Evolutionary conservation across 2,888 invertebrate genomes (phyloP), one percentile per base, ranked within the genome.

Genomic region (Xestia c-nigrum): DNA sequence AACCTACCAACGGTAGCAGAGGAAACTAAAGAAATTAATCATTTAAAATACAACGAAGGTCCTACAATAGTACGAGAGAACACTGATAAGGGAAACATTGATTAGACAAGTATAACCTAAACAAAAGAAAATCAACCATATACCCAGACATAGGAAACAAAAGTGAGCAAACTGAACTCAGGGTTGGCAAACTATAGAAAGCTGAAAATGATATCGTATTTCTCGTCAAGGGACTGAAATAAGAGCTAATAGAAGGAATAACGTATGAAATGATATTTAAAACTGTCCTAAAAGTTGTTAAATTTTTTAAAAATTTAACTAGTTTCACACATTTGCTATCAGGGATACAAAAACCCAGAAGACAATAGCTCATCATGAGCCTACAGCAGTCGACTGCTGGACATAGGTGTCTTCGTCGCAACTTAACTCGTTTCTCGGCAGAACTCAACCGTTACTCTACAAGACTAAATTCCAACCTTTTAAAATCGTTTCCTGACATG

Each of bases 81-180:
- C 38, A 70, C 21, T 72, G 61, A 59, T 74, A 47, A 66, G 55
- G 9, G 10, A 19, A 19, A 73, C 81, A 72, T 66, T 80, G 75
- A 72, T 81, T 71, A 80, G 70, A 81, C 85, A 68, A 24, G 85
- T 43, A 73, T 63, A 72, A 66, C n/a, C 14, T 50, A 38, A 71
- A 81, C 76, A 80, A 72, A 84, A 59, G 47, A 57, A 76, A 74
- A 85, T 85, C 63, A 81, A 76, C 81, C 65, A 12, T 55, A 66
- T 40, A 24, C 21, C 52, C 83, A 84, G 75, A 72, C 85, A 55
- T 59, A 71, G 52, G 50, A 61, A 78, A 78, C 77, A 83, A 83
- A 85, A 84, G 74, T 76, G 61, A 57, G 46, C 24, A 61, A 52
- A 55, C 50, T 5, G 31, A 64, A 66, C 16, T 4, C 52, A 83